A percentile compares a stretch with the other conserved stretches of the same genome.
Evolutionary conservation across 2,113 vertebrate species (phyloP).

Genomic region (Urocolius indicus): DNA sequence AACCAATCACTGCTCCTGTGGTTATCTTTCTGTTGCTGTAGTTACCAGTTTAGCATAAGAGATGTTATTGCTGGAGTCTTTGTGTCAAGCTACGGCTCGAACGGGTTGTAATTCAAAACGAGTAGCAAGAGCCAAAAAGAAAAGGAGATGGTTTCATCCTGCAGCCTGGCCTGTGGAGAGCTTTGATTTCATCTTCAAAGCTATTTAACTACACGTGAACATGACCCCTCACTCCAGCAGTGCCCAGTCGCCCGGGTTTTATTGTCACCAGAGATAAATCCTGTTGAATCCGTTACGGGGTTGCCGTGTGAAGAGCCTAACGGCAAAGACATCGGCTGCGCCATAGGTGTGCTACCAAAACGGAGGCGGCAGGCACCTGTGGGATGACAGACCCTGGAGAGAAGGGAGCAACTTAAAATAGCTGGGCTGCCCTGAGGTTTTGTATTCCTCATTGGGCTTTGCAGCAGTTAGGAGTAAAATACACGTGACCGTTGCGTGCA

Average conservation of each 20-base stretch:
- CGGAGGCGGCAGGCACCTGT: background rate
- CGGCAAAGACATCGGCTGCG: accelerated
- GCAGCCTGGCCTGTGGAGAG: background rate
- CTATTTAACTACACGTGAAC: background rate
- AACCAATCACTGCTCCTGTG: background rate
- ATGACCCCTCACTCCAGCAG: background rate
- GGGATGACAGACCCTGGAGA: background rate
- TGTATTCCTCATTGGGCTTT: background rate
- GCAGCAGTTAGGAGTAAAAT: no score
- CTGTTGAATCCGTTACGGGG: background rate
- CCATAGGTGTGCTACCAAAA: background rate
- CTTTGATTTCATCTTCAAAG: background rate
- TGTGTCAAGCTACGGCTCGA: background rate
- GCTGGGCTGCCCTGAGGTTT: background rate
- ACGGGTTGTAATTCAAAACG: background rate
- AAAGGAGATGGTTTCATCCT: background rate
- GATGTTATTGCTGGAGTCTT: background rate
- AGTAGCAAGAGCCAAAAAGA: background rate
- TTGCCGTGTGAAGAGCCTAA: background rate
- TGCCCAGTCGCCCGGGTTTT: background rate
- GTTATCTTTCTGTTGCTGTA: background rate
- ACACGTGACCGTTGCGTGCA: accelerated
- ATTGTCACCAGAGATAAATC: background rate
- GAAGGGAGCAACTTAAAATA: background rate
- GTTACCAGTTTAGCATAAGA: background rate